These are phyloP conservation scores for Daphoenositta chrysoptera DNA, from an alignment of 2,113 vertebrate species.

Conservation along the genomic window DNA sequence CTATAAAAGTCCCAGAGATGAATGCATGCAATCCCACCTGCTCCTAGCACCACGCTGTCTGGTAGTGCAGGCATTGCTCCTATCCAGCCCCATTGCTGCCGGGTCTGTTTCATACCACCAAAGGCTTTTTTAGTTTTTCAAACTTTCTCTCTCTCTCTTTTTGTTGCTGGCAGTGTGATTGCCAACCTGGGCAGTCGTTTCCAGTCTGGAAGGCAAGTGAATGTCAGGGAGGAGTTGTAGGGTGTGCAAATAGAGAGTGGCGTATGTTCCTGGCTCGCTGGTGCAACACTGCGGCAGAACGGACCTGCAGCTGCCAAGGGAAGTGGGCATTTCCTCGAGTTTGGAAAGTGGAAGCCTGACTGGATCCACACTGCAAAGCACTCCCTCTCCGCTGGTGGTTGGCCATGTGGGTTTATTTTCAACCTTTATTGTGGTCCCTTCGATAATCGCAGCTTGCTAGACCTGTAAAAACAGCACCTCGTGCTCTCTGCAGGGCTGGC, in stretches of 20 bases:
- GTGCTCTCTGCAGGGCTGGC: not conserved
- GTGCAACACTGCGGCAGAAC: rapidly evolving
- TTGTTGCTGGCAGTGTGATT: not conserved
- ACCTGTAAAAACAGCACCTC: not conserved
- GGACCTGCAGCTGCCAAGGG: not conserved
- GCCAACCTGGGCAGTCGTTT: not conserved
- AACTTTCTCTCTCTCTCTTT: rapidly evolving
- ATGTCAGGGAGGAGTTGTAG: not conserved
- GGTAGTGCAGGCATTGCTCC: not conserved
- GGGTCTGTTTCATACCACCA: not conserved
- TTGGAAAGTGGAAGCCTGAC: not conserved
- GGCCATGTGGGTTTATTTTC: not conserved
- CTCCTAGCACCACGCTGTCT: not conserved
- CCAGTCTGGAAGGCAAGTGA: not conserved
- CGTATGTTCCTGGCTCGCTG: rapidly evolving
- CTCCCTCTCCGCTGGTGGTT: not conserved
- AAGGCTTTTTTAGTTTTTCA: not conserved
- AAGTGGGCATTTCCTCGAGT: not conserved
- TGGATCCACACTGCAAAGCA: not conserved
- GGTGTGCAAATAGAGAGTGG: not conserved
- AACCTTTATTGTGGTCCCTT: not conserved
- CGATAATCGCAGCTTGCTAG: not conserved
- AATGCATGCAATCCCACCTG: rapidly evolving
- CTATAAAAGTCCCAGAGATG: not conserved
- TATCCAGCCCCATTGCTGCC: not conserved